phyloP scores from a whole-genome alignment of 2,888 invertebrate genomes.

The Agrotis puta region DNA sequence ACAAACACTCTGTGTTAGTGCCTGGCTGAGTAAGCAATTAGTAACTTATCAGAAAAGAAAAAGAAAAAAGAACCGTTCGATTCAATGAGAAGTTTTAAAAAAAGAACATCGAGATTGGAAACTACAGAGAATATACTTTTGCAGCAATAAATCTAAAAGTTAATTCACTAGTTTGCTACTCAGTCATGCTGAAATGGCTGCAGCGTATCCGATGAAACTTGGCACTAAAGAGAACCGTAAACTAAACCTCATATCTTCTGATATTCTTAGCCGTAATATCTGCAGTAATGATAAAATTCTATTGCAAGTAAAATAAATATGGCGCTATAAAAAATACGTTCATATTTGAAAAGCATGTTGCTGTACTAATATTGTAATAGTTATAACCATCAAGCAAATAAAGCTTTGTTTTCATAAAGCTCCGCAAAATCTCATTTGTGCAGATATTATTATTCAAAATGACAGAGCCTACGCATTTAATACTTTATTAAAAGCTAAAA shows the following conservation, averaged over 20 bases:
- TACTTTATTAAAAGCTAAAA: conserved; percentile 65
- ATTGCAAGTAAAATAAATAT: conserved; percentile 9
- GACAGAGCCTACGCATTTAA: conserved; percentile 55
- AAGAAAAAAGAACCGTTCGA: conserved; percentile 1
- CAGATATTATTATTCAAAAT: conserved; percentile 57
- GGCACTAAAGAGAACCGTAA: conserved; percentile 38
- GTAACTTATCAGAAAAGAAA: conserved; percentile 12
- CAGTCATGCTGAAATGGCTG: conserved; percentile 47
- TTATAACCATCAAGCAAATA: conserved; percentile 31
- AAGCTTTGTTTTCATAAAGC: conserved; percentile 32
- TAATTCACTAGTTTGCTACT: conserved; percentile 43
- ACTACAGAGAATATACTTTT: conserved; percentile 23
- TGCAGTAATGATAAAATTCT: conserved; percentile 20
- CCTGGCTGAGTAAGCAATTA: conserved; percentile 31
- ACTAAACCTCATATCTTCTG: conserved; percentile 7
- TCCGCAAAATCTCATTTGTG: conserved; percentile 41
- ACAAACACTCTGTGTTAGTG: conserved; percentile 4
- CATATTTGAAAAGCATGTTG: conserved; percentile 6
- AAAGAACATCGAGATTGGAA: conserved; percentile 21
- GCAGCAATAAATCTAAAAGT: conserved; percentile 42
- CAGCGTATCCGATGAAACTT: conserved; percentile 37
- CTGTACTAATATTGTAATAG: conserved; percentile 30
- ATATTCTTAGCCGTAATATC: not conserved
- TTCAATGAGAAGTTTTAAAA: conserved; percentile 23
- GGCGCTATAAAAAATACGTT: not conserved